Conservation (phyloP, 2,888 invertebrate genomes). For the Xestoiulus laeticollis region DNA sequence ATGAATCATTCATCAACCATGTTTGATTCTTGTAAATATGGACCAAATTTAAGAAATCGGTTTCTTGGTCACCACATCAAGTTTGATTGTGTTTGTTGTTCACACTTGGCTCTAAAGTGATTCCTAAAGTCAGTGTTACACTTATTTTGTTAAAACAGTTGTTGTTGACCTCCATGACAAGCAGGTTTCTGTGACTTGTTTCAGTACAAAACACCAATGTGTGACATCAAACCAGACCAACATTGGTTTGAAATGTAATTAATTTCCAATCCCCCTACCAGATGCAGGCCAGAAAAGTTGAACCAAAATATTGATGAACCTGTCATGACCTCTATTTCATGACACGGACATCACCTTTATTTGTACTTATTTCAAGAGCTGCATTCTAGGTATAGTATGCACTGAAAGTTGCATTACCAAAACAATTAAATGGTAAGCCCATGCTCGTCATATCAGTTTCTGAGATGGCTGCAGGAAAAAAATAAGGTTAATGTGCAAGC, state of each 20-base stretch:
- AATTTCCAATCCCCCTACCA: not conserved
- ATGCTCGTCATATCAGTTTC: not conserved
- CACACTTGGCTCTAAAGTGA: not conserved
- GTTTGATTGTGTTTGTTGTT: not conserved
- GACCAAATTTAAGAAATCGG: not conserved
- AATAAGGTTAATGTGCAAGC: not conserved
- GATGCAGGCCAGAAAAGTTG: not conserved
- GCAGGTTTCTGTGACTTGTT: not conserved
- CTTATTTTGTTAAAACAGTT: not conserved
- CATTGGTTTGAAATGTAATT: not conserved
- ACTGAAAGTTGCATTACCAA: not conserved
- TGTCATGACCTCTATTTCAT: not conserved
- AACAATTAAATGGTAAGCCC: not conserved
- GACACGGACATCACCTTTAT: not conserved
- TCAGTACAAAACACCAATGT: not conserved
- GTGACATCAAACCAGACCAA: not conserved
- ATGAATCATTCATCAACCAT: not conserved
- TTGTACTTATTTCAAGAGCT: not conserved
- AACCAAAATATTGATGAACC: not conserved
- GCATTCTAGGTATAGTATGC: not conserved
- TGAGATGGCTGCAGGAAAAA: not conserved
- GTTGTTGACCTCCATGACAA: not conserved
- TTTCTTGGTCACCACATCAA: not conserved
- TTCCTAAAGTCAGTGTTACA: not conserved
- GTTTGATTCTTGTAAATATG: not conserved